Conservation (phyloP, 2,113 vertebrate species). For the Beaufortia kweichowensis region DNA sequence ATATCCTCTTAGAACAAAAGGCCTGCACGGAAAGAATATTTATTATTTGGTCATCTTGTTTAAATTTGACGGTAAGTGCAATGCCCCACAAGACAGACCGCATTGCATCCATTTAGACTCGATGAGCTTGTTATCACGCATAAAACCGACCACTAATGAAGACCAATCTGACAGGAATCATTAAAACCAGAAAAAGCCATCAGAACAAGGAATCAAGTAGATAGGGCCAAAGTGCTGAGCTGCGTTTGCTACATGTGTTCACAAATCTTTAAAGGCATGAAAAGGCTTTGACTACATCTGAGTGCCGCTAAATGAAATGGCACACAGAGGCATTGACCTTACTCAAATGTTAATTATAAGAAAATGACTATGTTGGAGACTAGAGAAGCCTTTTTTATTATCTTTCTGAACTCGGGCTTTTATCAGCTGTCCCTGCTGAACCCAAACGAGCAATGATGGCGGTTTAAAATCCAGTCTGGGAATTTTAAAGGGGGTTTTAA, state of each 20-base stretch:
- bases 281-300: not conserved
- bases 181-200: not conserved
- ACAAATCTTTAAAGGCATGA: too few species aligned
- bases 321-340: slow-evolving; percentile 20
- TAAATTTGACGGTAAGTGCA: not conserved
- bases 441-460: too few species aligned
- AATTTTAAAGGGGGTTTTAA: not conserved
- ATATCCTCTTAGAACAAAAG: not conserved
- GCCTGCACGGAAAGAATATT: not conserved
- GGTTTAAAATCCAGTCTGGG: not conserved
- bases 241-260: not conserved
- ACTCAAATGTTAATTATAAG: slow-evolving; percentile 30
- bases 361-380: slow-evolving; percentile 5
- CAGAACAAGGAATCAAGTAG: not conserved
- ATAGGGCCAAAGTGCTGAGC: not conserved
- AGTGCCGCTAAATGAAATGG: slow-evolving; percentile 13
- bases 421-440: not conserved
- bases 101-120: slow-evolving; percentile 21
- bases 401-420: not conserved
- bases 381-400: not conserved
- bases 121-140: slow-evolving; percentile 42
- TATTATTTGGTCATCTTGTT: slow-evolving; percentile 17
- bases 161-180: not conserved
- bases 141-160: slow-evolving; percentile 17
- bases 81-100: not conserved